A percentile compares a stretch with the other conserved stretches of the same genome.
phyloP scores from a whole-genome alignment of 1,140 invertebrate species.

The Scaptomyza pallida region DNA sequence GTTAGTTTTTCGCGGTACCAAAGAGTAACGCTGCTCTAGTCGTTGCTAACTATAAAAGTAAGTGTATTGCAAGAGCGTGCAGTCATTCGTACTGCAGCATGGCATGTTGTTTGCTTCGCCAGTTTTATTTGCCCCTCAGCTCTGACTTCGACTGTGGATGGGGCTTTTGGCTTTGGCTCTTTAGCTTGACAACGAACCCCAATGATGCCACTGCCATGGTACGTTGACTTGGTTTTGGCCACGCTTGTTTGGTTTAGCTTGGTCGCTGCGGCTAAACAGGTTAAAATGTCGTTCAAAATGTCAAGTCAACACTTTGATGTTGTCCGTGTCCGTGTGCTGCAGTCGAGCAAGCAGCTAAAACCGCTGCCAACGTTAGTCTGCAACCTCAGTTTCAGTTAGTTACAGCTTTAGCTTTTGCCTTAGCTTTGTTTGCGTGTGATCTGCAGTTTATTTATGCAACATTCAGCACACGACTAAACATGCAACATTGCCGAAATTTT shows the following conservation, averaged over 20 bases:
- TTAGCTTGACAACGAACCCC: constrained; percentile 47
- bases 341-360: constrained; percentile 81
- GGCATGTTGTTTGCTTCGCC: constrained; percentile 81
- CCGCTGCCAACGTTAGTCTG: constrained; percentile 25
- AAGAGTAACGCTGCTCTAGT: background rate
- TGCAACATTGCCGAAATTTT: constrained; percentile 79
- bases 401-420: constrained; percentile 21
- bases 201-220: constrained; percentile 63
- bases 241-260: constrained; percentile 78
- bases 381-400: constrained; percentile 35
- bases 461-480: constrained; percentile 80
- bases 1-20: too few relatives aligned
- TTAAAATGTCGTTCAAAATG: constrained; percentile 83
- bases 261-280: constrained; percentile 75
- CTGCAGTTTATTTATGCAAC: constrained; percentile 80
- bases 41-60: constrained; percentile 25
- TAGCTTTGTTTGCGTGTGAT: constrained; percentile 78
- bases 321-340: constrained; percentile 68
- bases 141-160: constrained; percentile 11
- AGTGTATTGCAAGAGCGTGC: constrained; percentile 64
- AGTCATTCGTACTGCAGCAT: constrained; percentile 77
- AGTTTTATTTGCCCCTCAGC: constrained; percentile 69
- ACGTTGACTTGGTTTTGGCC: constrained; percentile 72
- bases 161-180: constrained; percentile 20
- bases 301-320: constrained; percentile 83